Evolutionary conservation across 2,888 invertebrate species (phyloP).

Genomic region (Polydrusus cervinus): DNA sequence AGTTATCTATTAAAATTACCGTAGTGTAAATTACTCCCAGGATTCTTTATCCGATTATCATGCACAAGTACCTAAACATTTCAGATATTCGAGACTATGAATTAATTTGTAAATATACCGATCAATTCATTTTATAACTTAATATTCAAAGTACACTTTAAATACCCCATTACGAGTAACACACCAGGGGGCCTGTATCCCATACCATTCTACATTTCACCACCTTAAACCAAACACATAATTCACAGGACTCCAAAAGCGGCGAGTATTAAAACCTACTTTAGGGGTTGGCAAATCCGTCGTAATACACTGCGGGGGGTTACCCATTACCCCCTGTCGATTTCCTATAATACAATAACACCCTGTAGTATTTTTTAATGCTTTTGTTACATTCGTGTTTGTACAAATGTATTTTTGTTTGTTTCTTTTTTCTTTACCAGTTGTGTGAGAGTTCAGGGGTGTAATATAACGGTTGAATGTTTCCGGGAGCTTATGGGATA

Average conservation of each 20-base stretch:
- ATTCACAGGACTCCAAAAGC: conserved; percentile 58
- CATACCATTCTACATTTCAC: conserved; percentile 39
- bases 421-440: conserved; percentile 57
- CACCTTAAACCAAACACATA: conserved; percentile 58
- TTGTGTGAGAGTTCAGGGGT: conserved; percentile 37
- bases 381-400: conserved; percentile 62
- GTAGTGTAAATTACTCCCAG: too few relatives aligned
- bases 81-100: too few relatives aligned
- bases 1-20: too few relatives aligned
- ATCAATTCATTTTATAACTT: too few relatives aligned
- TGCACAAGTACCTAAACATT: too few relatives aligned
- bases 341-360: conserved; percentile 65
- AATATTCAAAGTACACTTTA: conserved; percentile 6
- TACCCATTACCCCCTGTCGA: conserved; percentile 63
- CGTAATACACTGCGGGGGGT: conserved; percentile 62
- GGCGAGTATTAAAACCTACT: conserved; percentile 65
- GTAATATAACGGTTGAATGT: conserved; percentile 34
- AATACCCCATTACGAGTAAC: background rate
- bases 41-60: too few relatives aligned
- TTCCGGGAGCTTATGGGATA: conserved; percentile 35
- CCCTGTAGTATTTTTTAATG: conserved; percentile 61
- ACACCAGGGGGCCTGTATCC: conserved; percentile 21
- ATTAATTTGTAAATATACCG: too few relatives aligned
- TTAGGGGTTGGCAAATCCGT: conserved; percentile 63
- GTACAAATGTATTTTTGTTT: conserved; percentile 61